Conservation (phyloP, 1,140 invertebrate species). For the Drosophila erecta region DNA sequence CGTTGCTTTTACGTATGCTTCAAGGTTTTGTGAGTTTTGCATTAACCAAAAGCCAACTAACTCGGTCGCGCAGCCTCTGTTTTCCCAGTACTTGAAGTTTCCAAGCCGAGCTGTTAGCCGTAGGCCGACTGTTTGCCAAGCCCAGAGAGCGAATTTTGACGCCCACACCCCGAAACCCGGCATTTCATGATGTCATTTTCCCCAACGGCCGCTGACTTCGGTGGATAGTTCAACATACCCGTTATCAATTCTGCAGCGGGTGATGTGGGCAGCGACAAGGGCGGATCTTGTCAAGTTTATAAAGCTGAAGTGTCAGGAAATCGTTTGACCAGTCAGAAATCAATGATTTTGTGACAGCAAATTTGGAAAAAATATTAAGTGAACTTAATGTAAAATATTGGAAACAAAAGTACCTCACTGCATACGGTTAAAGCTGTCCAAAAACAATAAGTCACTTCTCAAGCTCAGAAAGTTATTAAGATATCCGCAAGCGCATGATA, state of each 20-base stretch:
- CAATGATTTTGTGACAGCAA: not conserved
- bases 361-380: not conserved
- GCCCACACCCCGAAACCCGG: constrained; percentile 28
- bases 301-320: not conserved
- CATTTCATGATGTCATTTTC: constrained; percentile 63
- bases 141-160: constrained; percentile 51
- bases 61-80: constrained; percentile 37
- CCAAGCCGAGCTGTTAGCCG: constrained; percentile 20
- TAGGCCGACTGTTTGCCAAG: constrained; percentile 53
- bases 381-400: not conserved
- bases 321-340: not conserved
- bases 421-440: not conserved
- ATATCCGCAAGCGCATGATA: not conserved
- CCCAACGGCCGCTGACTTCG: constrained; percentile 44
- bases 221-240: constrained; percentile 62
- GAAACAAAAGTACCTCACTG: not conserved
- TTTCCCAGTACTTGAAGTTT: constrained; percentile 24
- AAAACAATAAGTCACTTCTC: not conserved
- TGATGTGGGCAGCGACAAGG: constrained; percentile 12
- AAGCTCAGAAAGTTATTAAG: not conserved
- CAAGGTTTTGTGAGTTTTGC: constrained; percentile 78
- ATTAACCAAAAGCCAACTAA: constrained; percentile 66
- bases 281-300: constrained; percentile 3
- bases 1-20: constrained; percentile 70
- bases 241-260: constrained; percentile 19